A percentile compares a stretch with the other conserved stretches of the same genome.
phyloP scores from a whole-genome alignment of 1,140 invertebrate species.

The Linepithema humile region DNA sequence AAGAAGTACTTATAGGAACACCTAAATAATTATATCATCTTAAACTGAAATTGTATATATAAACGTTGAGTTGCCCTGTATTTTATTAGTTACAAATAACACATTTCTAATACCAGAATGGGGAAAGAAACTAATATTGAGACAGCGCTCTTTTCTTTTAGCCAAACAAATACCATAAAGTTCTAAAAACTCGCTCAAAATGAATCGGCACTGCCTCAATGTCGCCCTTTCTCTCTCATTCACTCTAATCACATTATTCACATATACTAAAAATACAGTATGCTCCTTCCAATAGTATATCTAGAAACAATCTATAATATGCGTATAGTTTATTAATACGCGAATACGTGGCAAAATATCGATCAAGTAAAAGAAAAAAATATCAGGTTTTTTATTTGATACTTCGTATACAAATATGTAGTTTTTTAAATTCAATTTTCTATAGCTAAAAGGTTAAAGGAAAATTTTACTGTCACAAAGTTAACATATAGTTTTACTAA shows the following conservation, averaged over 20 bases:
- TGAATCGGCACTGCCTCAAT: neutral
- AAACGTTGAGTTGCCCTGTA: neutral
- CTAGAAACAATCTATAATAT: constrained; percentile 9
- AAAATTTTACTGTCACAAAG: neutral
- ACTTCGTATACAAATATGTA: neutral
- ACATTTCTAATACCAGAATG: neutral
- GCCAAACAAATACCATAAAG: neutral
- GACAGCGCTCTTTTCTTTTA: neutral
- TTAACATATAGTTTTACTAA: neutral
- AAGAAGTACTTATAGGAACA: neutral
- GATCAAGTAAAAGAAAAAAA: neutral
- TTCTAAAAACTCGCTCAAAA: neutral
- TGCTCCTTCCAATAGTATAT: neutral
- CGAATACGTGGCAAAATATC: neutral
- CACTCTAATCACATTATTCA: neutral
- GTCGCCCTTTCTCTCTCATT: constrained; percentile 1
- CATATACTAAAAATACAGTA: constrained; percentile 9
- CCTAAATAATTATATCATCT: neutral
- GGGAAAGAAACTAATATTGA: neutral
- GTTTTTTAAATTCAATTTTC: neutral
- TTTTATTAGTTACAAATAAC: neutral
- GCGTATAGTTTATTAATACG: constrained; percentile 15
- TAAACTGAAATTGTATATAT: neutral
- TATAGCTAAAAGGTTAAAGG: neutral
- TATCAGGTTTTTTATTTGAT: neutral